Evolutionary conservation across 2,797 vertebrate species (phyloP).

Genomic region (Podargus strigoides): DNA sequence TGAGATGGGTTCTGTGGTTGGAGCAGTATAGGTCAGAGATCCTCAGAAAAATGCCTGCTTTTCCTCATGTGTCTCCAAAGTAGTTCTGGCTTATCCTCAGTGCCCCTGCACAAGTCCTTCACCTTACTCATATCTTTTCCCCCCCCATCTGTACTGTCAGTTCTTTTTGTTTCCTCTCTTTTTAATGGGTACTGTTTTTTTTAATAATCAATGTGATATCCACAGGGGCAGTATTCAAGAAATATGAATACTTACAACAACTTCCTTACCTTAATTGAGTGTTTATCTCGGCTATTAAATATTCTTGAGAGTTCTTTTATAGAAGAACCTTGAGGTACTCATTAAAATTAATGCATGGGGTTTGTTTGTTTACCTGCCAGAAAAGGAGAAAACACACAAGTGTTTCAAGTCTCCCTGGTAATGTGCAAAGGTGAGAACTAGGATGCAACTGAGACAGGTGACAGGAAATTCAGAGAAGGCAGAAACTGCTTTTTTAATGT

Average conservation of each 20-base stretch:
- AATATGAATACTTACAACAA: background rate
- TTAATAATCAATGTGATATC: background rate
- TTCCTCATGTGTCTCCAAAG: background rate
- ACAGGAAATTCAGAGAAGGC: background rate
- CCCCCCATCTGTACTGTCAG: background rate
- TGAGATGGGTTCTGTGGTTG: rapidly evolving
- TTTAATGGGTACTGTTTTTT: background rate
- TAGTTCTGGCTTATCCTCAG: background rate
- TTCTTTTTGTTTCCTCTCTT: background rate
- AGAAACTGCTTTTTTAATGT: background rate
- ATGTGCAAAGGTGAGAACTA: background rate
- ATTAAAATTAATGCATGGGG: conserved; percentile 49
- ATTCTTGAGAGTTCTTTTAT: conserved; percentile 28
- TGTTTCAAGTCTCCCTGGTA: background rate
- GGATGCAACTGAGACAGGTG: background rate
- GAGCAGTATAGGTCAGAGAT: rapidly evolving
- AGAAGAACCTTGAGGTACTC: conserved; percentile 39
- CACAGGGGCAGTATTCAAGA: background rate
- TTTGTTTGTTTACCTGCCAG: conserved; percentile 44
- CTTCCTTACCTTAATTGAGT: conserved; percentile 40
- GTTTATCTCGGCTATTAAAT: conserved; percentile 46
- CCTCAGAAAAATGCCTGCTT: background rate
- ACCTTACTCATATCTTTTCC: background rate
- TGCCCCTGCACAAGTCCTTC: background rate
- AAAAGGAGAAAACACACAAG: background rate